Evolutionary conservation across 2,113 vertebrate species (phyloP).

Genomic region (Mesitornis unicolor): DNA sequence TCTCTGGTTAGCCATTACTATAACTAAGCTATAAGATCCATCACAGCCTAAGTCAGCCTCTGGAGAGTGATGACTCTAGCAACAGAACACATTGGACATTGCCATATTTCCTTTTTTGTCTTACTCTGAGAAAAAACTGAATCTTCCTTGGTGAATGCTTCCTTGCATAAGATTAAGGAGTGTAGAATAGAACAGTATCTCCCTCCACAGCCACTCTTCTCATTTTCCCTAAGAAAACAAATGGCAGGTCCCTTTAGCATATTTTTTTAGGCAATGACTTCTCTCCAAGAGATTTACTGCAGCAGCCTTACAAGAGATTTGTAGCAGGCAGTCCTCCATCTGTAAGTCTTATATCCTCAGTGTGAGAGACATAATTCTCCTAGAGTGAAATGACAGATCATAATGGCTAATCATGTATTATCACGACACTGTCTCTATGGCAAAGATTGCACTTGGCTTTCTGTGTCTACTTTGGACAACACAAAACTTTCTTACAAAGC

Average conservation of each 20-base stretch:
- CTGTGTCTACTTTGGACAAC: slow-evolving; percentile 32
- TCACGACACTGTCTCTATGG: slow-evolving; percentile 57
- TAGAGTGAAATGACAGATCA: slow-evolving; percentile 67
- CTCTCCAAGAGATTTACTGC: slow-evolving; percentile 69
- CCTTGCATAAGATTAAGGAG: slow-evolving; percentile 22
- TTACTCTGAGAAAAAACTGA: neutral
- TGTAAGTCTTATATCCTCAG: slow-evolving; percentile 62
- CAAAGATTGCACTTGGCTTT: slow-evolving; percentile 53
- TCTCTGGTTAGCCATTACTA: neutral
- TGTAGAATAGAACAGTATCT: neutral
- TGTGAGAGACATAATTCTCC: slow-evolving; percentile 61
- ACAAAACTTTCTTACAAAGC: slow-evolving; percentile 25
- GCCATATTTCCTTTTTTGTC: neutral
- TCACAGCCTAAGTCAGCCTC: neutral
- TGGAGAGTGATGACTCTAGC: neutral
- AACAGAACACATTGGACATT: neutral
- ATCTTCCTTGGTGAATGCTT: slow-evolving; percentile 27
- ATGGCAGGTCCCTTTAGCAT: slow-evolving; percentile 39
- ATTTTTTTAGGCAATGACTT: slow-evolving; percentile 54
- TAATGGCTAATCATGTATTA: slow-evolving; percentile 71
- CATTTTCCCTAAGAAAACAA: slow-evolving; percentile 62
- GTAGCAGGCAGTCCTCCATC: slow-evolving; percentile 65
- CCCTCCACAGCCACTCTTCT: slow-evolving; percentile 4
- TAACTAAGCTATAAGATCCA: neutral
- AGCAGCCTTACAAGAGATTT: slow-evolving; percentile 72